A percentile compares a stretch with the other conserved stretches of the same genome.
Evolutionary conservation across 2,113 vertebrate species (phyloP).

Genomic region (Suncus etruscus): DNA sequence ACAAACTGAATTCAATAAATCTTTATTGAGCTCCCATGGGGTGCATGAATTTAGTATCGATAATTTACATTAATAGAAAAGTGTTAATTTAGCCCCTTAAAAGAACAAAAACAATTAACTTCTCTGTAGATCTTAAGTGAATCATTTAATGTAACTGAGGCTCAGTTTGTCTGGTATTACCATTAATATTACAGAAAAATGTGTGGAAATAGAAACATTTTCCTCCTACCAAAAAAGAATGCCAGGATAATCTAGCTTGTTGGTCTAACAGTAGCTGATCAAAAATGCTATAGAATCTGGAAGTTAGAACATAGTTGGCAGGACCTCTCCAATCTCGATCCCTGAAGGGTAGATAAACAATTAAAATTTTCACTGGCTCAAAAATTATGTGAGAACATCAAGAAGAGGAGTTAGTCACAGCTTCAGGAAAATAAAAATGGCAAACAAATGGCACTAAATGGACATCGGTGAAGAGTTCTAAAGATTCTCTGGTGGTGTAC

Average conservation of each 20-base stretch:
- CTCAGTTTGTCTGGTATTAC: slow-evolving; percentile 68
- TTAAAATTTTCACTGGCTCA: slow-evolving; percentile 70
- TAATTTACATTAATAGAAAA: slow-evolving; percentile 75
- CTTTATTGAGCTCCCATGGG: slow-evolving; percentile 75
- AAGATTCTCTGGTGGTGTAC: slow-evolving; percentile 47
- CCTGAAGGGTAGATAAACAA: slow-evolving; percentile 19
- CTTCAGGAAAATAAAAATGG: slow-evolving; percentile 14
- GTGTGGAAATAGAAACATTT: slow-evolving; percentile 52
- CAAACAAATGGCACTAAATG: neutral
- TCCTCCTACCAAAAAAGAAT: slow-evolving; percentile 48
- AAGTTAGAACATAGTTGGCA: slow-evolving; percentile 57
- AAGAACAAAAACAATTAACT: slow-evolving; percentile 56
- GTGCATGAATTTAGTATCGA: slow-evolving; percentile 65
- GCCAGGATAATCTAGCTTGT: slow-evolving; percentile 49
- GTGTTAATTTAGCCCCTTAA: slow-evolving; percentile 42
- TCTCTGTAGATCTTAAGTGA: slow-evolving; percentile 75
- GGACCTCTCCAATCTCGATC: slow-evolving; percentile 36
- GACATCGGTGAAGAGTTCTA: neutral
- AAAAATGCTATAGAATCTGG: slow-evolving; percentile 57
- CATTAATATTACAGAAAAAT: slow-evolving; percentile 56
- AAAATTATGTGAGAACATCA: slow-evolving; percentile 61
- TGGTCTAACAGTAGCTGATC: slow-evolving; percentile 57
- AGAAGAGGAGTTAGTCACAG: slow-evolving; percentile 73
- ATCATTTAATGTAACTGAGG: slow-evolving; percentile 73
- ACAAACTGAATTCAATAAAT: slow-evolving; percentile 64